Base-by-base conservation (phyloP, 2,113 vertebrate species). In the Pedionomus torquatus region DNA sequence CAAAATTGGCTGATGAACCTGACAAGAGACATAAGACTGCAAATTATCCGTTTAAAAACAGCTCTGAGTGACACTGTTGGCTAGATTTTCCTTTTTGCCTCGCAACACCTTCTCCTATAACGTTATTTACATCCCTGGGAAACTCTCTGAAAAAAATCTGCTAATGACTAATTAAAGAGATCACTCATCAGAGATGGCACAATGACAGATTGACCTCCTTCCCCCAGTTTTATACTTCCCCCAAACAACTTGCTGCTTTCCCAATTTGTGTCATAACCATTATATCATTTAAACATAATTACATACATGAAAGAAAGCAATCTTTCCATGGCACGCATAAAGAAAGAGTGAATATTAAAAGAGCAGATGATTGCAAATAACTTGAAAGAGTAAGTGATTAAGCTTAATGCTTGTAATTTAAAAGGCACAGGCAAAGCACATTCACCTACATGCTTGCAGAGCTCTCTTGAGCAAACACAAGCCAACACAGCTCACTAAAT, bases 261-360 rank as follows among this genome's bases (percentile, higher is more conserved):
- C 71, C 55, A 68, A 86, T 90, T 89, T 70, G 46, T 95, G 60
- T 83, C 82, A 96, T 48, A 92, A 69, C 57, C 51, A 81, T 66
- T 70, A 60, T 71, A 74, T 82, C 19, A 92, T 81, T 95, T 83
- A 93, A 89, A 64, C 44, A 48, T 74, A 85, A 84, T 92, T 86
- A 93, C 21, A 46, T 39, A 81, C 2, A 3, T 63, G 52, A 81
- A 37, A 80, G 48, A 91, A 80, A 90, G 69, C 30, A 71, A 89
- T 87, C 76, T 87, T 94, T 94, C 76, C 68, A 72, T 61, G 76
- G n/a, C 31, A 39, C 0, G 3, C 70, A 86, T 78, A 85, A 94
- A 83, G 66, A 39, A 78, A 72, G 63, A 26, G 80, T 91, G 89
- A 93, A 95, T 90, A 93, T 93, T 96, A 88, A 95, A 96, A 95